Evolutionary conservation across 30 jellyfish, hydroid and myxozoan genomes (phyloP).

Genomic region (Catostylus mosaicus): DNA sequence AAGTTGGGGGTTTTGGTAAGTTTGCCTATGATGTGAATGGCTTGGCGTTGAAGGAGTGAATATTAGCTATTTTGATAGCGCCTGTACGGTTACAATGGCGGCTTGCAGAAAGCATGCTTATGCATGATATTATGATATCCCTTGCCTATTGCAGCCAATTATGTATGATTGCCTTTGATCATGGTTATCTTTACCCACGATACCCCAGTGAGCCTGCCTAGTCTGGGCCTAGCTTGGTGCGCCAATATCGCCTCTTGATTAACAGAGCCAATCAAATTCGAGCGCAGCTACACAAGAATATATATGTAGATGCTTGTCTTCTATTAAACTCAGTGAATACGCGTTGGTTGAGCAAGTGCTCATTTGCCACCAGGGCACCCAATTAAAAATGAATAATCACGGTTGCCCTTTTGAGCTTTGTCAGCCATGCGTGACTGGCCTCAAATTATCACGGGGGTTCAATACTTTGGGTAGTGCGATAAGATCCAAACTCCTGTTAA

Average conservation of each 20-base stretch:
- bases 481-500: not conserved
- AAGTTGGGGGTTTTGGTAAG: no score
- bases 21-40: no score
- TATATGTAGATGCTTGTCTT: slow-evolving; percentile 3
- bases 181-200: slow-evolving; percentile 3
- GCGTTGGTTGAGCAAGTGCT: slow-evolving; percentile 59
- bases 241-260: slow-evolving; percentile 6
- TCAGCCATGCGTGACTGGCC: slow-evolving; percentile 52
- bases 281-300: slow-evolving; percentile 8
- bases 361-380: slow-evolving; percentile 82
- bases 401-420: slow-evolving; percentile 74
- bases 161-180: not conserved
- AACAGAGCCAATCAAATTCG: slow-evolving; percentile 23
- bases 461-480: not conserved
- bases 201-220: slow-evolving; percentile 15
- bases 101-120: not conserved
- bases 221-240: slow-evolving; percentile 16
- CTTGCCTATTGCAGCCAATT: not conserved
- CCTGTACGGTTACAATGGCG: no score
- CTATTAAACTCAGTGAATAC: slow-evolving; percentile 34
- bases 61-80: no score
- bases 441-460: slow-evolving; percentile 38
- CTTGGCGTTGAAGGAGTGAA: no score
- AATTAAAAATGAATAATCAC: slow-evolving; percentile 67
- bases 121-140: not conserved